These are phyloP conservation scores for Pangasius sanitwongsei DNA, from an alignment of 2,797 vertebrate genomes.

Conservation along the genomic window DNA sequence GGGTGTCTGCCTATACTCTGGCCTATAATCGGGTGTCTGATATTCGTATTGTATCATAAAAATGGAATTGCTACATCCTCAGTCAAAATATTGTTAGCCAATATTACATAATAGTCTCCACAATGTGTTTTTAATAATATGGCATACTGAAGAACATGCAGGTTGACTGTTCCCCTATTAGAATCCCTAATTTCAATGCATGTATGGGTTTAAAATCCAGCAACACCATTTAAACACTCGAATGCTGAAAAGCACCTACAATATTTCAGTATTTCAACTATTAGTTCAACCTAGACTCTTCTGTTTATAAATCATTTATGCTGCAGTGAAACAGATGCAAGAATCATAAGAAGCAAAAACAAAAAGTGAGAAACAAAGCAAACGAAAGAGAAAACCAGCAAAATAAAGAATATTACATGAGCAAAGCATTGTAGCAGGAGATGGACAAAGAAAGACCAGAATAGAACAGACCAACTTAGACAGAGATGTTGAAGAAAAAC, in stretches of 20 bases:
- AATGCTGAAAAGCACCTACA: not conserved
- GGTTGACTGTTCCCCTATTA: not conserved
- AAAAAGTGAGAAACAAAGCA: slow-evolving; percentile 33
- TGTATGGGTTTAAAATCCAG: not conserved
- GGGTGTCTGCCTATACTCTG: no score
- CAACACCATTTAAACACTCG: not conserved
- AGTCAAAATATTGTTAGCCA: not conserved
- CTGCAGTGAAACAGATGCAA: slow-evolving; percentile 33
- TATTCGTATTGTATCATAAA: not conserved
- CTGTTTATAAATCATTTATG: not conserved
- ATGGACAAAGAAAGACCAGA: slow-evolving; percentile 39
- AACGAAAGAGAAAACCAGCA: slow-evolving; percentile 27
- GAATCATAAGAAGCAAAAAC: slow-evolving; percentile 26
- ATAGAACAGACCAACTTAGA: slow-evolving; percentile 33
- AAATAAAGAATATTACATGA: slow-evolving; percentile 31
- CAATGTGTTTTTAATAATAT: not conserved
- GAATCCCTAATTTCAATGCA: not conserved
- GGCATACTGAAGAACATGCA: not conserved
- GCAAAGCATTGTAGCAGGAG: slow-evolving; percentile 33
- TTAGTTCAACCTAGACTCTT: not conserved
- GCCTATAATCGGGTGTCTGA: not conserved
- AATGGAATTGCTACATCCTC: not conserved
- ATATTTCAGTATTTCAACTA: not conserved
- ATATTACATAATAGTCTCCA: not conserved
- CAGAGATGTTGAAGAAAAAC: slow-evolving; percentile 22